A percentile compares a stretch with the other conserved stretches of the same genome.
These are phyloP conservation scores for Ptychoptera albimana DNA, from an alignment of 2,888 invertebrate species.

Conservation along the genomic window DNA sequence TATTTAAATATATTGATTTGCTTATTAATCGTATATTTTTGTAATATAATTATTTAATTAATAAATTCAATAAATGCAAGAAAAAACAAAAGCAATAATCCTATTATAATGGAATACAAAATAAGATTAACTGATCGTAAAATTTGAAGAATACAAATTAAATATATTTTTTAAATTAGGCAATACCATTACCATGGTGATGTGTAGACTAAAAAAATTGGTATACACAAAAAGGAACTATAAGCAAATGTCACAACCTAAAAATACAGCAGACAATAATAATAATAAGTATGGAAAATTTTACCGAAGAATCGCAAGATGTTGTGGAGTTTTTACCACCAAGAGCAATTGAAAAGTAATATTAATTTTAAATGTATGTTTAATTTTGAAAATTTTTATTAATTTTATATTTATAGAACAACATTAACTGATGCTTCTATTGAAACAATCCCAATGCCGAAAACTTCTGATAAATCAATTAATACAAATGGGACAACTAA, in stretches of 20 bases:
- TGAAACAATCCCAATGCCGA: slow-evolving; percentile 17
- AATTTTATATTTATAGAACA: background rate
- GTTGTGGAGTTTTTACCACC: background rate
- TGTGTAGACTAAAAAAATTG: background rate
- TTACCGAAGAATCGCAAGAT: slow-evolving; percentile 1
- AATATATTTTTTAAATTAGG: background rate
- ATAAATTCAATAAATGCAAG: too few species aligned
- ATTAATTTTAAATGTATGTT: background rate
- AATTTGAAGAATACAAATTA: background rate
- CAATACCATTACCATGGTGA: background rate
- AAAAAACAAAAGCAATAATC: too few species aligned
- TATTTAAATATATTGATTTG: too few species aligned
- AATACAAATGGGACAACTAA: slow-evolving; percentile 17
- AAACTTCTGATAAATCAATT: slow-evolving; percentile 15
- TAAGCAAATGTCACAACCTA: background rate
- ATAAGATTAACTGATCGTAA: too few species aligned
- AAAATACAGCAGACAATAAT: background rate
- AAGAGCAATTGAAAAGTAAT: background rate
- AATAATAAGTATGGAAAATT: background rate
- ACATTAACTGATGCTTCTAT: slow-evolving; percentile 21
- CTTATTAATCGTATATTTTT: too few species aligned
- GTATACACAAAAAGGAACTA: too few species aligned
- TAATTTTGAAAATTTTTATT: background rate
- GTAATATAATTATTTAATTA: too few species aligned
- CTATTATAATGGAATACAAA: too few species aligned